phyloP scores from a whole-genome alignment of 2,113 vertebrate species.

The Pontoporia blainvillei region DNA sequence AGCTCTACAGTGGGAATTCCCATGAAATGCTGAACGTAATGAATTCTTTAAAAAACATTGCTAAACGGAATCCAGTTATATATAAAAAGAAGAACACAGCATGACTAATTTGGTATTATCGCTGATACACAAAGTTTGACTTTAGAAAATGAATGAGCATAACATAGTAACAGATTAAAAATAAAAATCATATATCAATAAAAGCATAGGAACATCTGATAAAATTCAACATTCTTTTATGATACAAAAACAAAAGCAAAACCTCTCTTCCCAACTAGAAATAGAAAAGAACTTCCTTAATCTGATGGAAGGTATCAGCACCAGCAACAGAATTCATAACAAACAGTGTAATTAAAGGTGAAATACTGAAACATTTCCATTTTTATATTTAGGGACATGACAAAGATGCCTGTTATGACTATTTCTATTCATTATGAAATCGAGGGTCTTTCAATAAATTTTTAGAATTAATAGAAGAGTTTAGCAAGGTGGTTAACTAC shows the following conservation, averaged over 20 bases:
- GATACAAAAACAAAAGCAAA: too few species aligned
- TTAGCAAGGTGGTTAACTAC: not conserved
- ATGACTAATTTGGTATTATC: not conserved
- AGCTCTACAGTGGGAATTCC: not conserved
- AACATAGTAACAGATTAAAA: too few species aligned
- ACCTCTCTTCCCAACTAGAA: too few species aligned
- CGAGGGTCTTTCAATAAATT: not conserved
- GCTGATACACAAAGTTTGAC: too few species aligned
- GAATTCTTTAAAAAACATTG: not conserved
- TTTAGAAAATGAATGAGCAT: too few species aligned
- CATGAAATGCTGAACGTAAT: not conserved
- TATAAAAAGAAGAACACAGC: not conserved
- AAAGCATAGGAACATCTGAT: too few species aligned
- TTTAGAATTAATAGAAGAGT: not conserved
- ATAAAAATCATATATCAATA: too few species aligned
- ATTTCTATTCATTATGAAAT: not conserved
- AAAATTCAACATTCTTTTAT: too few species aligned
- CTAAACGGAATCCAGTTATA: not conserved
- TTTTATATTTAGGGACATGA: not conserved
- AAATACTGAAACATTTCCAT: not conserved
- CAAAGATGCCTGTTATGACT: not conserved
- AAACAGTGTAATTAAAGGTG: not conserved
- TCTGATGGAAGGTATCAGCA: too few species aligned
- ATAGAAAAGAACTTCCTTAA: too few species aligned
- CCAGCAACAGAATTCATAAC: not conserved